Evolutionary conservation across 2,797 vertebrate genomes (phyloP).

Genomic region (Sebastes alutus): DNA sequence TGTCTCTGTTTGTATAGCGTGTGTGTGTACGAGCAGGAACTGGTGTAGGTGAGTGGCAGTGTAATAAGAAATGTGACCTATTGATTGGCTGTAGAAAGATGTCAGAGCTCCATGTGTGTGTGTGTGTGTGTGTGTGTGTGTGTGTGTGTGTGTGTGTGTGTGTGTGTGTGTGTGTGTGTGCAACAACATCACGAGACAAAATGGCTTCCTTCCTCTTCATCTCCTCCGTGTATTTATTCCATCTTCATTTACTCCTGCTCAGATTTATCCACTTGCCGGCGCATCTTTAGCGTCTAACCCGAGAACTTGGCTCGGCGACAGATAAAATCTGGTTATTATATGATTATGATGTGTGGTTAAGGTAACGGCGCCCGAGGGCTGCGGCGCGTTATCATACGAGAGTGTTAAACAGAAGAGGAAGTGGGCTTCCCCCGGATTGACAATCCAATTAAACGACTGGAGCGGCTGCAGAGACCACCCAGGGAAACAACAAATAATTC

Average conservation of each 20-base stretch:
- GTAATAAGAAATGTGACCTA: slow-evolving; percentile 82
- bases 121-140: neutral
- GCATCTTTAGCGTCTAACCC: slow-evolving; percentile 37
- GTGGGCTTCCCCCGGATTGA: slow-evolving; percentile 70
- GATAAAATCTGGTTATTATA: slow-evolving; percentile 63
- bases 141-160: no score
- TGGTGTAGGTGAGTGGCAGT: slow-evolving; percentile 70
- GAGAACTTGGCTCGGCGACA: slow-evolving; percentile 30
- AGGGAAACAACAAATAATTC: slow-evolving; percentile 53
- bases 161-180: neutral
- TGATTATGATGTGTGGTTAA: slow-evolving; percentile 68
- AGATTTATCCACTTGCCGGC: slow-evolving; percentile 38
- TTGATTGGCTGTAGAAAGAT: slow-evolving; percentile 71
- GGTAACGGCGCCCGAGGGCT: slow-evolving; percentile 56
- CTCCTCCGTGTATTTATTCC: slow-evolving; percentile 14
- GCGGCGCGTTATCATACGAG: slow-evolving; percentile 34
- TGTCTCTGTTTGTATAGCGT: slow-evolving; percentile 30
- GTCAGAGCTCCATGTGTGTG: slow-evolving; percentile 43
- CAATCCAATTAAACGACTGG: slow-evolving; percentile 77
- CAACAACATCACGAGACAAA: slow-evolving; percentile 31
- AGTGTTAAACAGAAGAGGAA: slow-evolving; percentile 61
- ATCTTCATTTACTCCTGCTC: slow-evolving; percentile 15
- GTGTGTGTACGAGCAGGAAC: neutral
- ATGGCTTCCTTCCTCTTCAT: slow-evolving; percentile 20
- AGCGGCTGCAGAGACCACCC: slow-evolving; percentile 59